Evolutionary conservation across 2,888 invertebrate genomes (phyloP), one percentile per base, ranked within the genome.

Genomic region (Macaria liturata): DNA sequence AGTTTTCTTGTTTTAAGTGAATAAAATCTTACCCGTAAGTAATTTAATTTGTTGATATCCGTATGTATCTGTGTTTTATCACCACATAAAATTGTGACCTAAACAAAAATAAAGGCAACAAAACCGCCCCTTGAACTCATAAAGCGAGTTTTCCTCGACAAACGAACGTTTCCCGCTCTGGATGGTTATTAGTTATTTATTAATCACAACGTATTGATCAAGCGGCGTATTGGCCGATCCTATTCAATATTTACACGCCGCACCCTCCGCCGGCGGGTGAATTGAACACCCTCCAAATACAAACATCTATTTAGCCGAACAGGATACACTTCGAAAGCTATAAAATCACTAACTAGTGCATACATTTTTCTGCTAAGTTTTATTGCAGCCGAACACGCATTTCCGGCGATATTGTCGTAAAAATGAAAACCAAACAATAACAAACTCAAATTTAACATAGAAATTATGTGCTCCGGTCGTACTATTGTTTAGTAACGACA

Each of bases 321-420:
- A 45, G 46, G 50, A 60, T 60, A 60, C 49, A 57, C 52, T 45
- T 32, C 53, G 37, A 53, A 49, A 58, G 55, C 64, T 59, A 65
- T 67, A 65, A 67, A 67, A 63, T 63, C 67, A 62, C 62, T 67
- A 69, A 62, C 64, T 66, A 70, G 67, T 65, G 64, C 67, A 61
- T 65, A 69, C 63, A 70, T 70, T 69, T 72, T 73, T 61, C 62
- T 64, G 61, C 68, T 64, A 46, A 63, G 48, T 63, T 66, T 75
- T 73, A 78, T 75, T 72, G 66, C 54, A 46, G 61, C 62, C 54
- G 54, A 61, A 59, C 79, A 78, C 78, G 78, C 78, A 74, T 66
- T 73, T 70, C 73, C 69, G 65, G 61, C 59, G 57, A 65, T 65
- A 61, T 54, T 59, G 62, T 65, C 65, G 62, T 65, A 65, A 65